Evolutionary conservation across 2,888 invertebrate genomes (phyloP).

Genomic region (Ommatoiulus sabulosus): DNA sequence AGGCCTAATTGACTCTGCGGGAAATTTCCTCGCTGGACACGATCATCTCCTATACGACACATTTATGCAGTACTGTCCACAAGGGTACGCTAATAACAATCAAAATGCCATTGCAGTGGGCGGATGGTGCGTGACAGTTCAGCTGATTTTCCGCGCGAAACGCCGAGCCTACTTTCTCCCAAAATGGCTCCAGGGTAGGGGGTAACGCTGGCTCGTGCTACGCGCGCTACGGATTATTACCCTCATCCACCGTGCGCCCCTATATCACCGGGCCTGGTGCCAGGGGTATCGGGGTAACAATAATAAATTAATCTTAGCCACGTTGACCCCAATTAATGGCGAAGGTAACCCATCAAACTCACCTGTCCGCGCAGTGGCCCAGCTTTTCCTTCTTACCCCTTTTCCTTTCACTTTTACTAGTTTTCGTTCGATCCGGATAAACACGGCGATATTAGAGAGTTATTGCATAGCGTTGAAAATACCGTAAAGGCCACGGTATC

Average conservation of each 20-base stretch:
- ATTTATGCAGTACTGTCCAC: not conserved
- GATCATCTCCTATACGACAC: not conserved
- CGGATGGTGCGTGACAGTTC: not conserved
- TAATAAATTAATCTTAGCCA: slow-evolving; percentile 29
- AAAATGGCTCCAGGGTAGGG: slow-evolving; percentile 29
- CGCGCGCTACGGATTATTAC: slow-evolving; percentile 15
- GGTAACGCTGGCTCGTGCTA: slow-evolving; percentile 25
- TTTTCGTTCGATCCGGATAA: not conserved
- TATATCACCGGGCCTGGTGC: not conserved
- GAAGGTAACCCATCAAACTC: slow-evolving; percentile 23
- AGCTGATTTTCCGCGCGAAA: not conserved
- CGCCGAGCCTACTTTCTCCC: not conserved
- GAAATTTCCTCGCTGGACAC: not conserved
- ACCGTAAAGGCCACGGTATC: too few relatives aligned
- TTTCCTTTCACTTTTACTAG: not conserved
- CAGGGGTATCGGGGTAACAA: slow-evolving; percentile 43
- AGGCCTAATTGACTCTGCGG: not conserved
- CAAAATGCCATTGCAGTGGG: not conserved
- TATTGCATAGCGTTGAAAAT: too few relatives aligned
- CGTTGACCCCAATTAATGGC: slow-evolving; percentile 40
- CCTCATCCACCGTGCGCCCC: slow-evolving; percentile 28
- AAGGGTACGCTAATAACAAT: not conserved
- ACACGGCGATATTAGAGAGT: not conserved
- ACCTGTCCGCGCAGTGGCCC: not conserved
- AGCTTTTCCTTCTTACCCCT: not conserved